Base-by-base conservation (phyloP, 2,888 invertebrate species). In the Tortricodes alternella region DNA sequence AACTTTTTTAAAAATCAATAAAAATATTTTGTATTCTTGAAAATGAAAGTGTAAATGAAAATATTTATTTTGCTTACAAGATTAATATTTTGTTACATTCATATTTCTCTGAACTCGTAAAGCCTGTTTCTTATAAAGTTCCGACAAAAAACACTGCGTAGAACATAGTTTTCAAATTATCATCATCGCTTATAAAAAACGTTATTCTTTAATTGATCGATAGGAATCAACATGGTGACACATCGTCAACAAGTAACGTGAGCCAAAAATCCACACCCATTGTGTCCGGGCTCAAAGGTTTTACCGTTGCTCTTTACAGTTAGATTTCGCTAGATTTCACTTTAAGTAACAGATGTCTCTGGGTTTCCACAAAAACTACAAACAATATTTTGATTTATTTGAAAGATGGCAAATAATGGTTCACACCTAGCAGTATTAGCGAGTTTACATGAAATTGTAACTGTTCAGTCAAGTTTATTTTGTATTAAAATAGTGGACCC, bases 201-300 rank as follows among this genome's bases (percentile, higher is more conserved):
- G 48, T 55, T 48, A 41, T 41, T 48, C 35, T 29, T 27, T 56
- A 46, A 43, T 53, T 53, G 60, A 62, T 58, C 34, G 60, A 62
- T 62, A 62, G 52, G 49, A 55, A 49, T 46, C 41, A 34, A 49
- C 24, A 37, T 27, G 52, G 24, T 60, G 58, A 53, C 53, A 49
- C 52, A 39, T 41, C 29, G 16, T 43, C 32, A 38, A 34, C 21
- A 48, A 35, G 46, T 35, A 27, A 35, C 27, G 21, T 48, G 48
- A 46, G 46, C 43, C 49, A 46, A 53, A 43, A 49, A 44, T 41
- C 43, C 44, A 32, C 53, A 53, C 44, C 58, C 41, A 55, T 55
- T 55, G 55, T 55, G 24, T 41, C 38, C 41, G 2, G 48, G 19
- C 19, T 16, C 16, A 11, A n/a, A 32, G 24, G 2, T 16, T 48